Evolutionary conservation across 2,888 invertebrate genomes (phyloP).

Genomic region (Dryobotodes eremita): DNA sequence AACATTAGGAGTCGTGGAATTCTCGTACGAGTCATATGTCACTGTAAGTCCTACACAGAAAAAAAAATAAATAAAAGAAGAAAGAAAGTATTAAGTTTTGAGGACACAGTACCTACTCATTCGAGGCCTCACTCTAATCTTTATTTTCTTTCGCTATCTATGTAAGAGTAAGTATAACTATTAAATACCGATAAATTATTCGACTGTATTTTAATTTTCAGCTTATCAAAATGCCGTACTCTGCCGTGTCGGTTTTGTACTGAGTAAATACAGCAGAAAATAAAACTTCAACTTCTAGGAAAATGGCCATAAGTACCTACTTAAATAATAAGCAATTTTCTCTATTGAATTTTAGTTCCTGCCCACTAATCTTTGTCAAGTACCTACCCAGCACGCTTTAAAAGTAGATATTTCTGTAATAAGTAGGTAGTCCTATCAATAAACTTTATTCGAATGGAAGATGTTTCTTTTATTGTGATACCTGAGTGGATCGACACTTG

Average conservation of each 20-base stretch:
- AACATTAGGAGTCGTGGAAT: conserved; percentile 39
- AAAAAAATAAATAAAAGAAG: too few relatives aligned
- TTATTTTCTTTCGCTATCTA: neutral
- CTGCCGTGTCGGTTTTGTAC: conserved; percentile 42
- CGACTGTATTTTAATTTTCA: conserved; percentile 23
- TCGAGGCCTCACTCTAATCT: neutral
- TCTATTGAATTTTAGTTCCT: neutral
- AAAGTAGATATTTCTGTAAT: neutral
- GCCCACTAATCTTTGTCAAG: neutral
- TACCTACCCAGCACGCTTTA: neutral
- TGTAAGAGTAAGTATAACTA: neutral
- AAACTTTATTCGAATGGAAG: neutral
- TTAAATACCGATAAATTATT: neutral
- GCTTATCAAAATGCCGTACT: conserved; percentile 46
- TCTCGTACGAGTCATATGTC: conserved; percentile 45
- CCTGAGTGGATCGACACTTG: neutral
- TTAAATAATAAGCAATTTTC: neutral
- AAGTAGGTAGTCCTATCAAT: neutral
- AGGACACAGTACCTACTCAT: too few relatives aligned
- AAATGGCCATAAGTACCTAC: neutral
- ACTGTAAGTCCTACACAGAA: conserved; percentile 23
- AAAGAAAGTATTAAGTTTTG: too few relatives aligned
- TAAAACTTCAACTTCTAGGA: neutral
- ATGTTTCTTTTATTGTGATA: neutral
- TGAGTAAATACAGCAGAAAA: conserved; percentile 3